Base-by-base conservation (phyloP, 2,113 vertebrate species). In the Vimba vimba region DNA sequence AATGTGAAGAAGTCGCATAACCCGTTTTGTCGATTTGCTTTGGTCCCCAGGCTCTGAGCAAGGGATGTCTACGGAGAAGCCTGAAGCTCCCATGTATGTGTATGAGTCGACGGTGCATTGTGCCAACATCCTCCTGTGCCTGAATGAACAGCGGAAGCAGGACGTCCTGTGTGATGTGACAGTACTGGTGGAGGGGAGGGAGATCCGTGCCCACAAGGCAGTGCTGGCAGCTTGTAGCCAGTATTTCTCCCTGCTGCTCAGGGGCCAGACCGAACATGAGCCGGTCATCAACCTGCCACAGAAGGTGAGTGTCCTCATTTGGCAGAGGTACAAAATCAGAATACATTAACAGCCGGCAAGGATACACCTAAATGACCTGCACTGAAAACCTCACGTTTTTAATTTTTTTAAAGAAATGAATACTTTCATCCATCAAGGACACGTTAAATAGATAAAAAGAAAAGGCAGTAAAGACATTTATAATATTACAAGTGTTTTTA, bases 31-130 rank as follows among this genome's bases (percentile, higher is more conserved):
- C 75, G 81, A 73, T 57, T 88, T 90, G 94, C 4, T 89, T 73
- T 91, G 93, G 86, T 60, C 71, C 23, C 17, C 91, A 96, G 96
- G 96, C 93, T 95, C 93, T 94, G 94, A 96, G 95, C 96, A 59
- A 83, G 96, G 95, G 93, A 96, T 96, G 96, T 96, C 96, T 95
- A 94, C 94, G 93, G 95, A 96, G 95, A 95, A 96, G 95, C 93
- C 95, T 94, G 96, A 95, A 92, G 96, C 95, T 94, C 97, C 97
- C 93, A 94, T 98, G 94, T 98, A 98, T 90, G 97, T 98, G 92
- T 98, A 98, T 93, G 97, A 99, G 95, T 99, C 97, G 92, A 98
- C 97, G 86, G 97, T 98, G 91, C 97, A 99, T 95, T 97, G 97
- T 94, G 93, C 97, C 94, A 97, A 98, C 90, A 97, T 99, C 95